Evolutionary conservation across 1,140 invertebrate genomes (phyloP).

Genomic region (Psix sp.): DNA sequence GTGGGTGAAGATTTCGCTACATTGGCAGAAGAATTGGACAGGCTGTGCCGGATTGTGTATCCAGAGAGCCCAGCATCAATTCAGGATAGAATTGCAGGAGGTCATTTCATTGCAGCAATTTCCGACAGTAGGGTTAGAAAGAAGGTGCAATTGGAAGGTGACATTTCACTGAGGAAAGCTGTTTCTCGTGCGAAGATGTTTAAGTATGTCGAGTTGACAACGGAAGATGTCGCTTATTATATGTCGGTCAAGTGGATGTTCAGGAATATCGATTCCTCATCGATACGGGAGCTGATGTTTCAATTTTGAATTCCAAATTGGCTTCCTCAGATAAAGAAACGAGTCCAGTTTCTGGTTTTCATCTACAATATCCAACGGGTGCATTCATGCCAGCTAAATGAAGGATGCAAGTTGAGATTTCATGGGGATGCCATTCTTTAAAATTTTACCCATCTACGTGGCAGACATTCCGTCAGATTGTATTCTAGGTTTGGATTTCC

Average conservation of each 20-base stretch:
- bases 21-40: constrained; percentile 1
- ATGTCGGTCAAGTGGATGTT: too few species aligned
- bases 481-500: constrained; percentile 1
- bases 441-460: background rate
- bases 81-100: too few species aligned
- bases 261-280: too few species aligned
- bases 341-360: constrained; percentile 6
- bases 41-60: constrained; percentile 2
- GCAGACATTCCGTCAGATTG: constrained; percentile 12
- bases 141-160: too few species aligned
- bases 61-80: background rate
- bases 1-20: background rate
- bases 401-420: background rate
- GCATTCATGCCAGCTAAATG: constrained; percentile 2
- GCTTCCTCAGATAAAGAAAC: too few species aligned
- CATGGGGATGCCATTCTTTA: constrained; percentile 1
- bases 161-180: too few species aligned
- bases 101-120: too few species aligned
- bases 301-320: too few species aligned
- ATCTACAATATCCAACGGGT: constrained; percentile 3
- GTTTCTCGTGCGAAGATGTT: too few species aligned
- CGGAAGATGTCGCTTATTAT: too few species aligned
- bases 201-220: too few species aligned
- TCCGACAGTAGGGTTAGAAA: too few species aligned
- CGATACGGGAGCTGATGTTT: constrained; percentile 9